These are phyloP conservation scores for Hanleya hanleyi DNA, from an alignment of 2,888 invertebrate genomes.

Conservation along the genomic window DNA sequence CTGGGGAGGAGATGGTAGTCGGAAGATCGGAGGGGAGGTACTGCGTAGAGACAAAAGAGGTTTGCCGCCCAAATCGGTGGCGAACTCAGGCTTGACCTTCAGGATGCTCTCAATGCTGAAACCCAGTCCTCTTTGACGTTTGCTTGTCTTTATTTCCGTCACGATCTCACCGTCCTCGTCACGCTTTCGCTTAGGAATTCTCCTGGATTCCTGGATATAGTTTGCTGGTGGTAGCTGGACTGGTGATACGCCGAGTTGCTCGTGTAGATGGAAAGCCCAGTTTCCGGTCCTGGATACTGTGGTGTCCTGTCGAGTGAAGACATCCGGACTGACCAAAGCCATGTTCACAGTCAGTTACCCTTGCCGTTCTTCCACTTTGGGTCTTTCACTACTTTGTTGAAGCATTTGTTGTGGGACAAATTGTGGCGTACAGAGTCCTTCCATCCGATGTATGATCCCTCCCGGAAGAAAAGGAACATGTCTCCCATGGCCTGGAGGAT, in stretches of 20 bases:
- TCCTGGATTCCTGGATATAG: too few species aligned
- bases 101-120: too few species aligned
- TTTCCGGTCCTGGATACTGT: slow-evolving; percentile 6
- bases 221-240: too few species aligned
- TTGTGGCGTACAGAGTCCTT: slow-evolving; percentile 26
- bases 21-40: too few species aligned
- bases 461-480: slow-evolving; percentile 25
- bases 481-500: slow-evolving; percentile 11
- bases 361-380: neutral
- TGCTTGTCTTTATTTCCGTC: too few species aligned
- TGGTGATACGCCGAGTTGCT: slow-evolving; percentile 1
- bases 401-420: slow-evolving; percentile 22
- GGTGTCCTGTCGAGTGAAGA: slow-evolving; percentile 16
- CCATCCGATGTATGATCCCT: slow-evolving; percentile 27
- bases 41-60: too few species aligned
- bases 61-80: too few species aligned
- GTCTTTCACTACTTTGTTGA: slow-evolving; percentile 11
- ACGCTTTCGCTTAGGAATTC: too few species aligned
- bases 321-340: neutral
- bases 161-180: too few species aligned
- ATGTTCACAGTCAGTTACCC: slow-evolving; percentile 20
- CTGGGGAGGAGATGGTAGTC: too few species aligned
- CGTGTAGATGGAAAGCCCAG: slow-evolving; percentile 11
- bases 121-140: too few species aligned
- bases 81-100: too few species aligned